Conservation (phyloP, 2,797 vertebrate species). For the Zenarchopterus dispar region DNA sequence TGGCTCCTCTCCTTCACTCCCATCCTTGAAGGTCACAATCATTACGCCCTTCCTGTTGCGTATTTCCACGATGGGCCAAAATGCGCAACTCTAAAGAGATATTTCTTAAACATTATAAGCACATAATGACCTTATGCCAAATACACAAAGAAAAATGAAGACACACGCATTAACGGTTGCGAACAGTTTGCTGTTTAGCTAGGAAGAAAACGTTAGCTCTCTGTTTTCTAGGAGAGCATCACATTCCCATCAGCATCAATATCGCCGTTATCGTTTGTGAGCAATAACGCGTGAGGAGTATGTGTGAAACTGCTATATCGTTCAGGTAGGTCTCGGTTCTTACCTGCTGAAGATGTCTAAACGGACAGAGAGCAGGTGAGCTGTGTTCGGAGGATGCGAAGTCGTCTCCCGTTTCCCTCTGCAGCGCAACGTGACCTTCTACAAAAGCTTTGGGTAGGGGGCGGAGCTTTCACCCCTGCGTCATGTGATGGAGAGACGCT, state of each 20-base stretch:
- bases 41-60: conserved; percentile 57
- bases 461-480: conserved; percentile 48
- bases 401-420: conserved; percentile 65
- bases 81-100: background rate
- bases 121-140: background rate
- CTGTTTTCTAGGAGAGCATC: conserved; percentile 27
- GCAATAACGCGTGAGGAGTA: background rate
- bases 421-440: conserved; percentile 85
- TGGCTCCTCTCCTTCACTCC: conserved; percentile 4
- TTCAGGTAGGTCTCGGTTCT: conserved; percentile 5
- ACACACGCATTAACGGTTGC: background rate
- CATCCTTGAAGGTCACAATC: conserved; percentile 69
- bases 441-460: conserved; percentile 49
- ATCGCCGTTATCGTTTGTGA: background rate
- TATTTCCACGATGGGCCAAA: conserved; percentile 20
- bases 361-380: conserved; percentile 11
- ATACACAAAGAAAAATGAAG: background rate
- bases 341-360: conserved; percentile 59
- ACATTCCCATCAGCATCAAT: conserved; percentile 15
- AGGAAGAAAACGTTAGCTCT: conserved; percentile 26
- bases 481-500: conserved; percentile 29
- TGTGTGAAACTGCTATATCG: background rate
- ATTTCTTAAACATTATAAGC: too few relatives aligned
- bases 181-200: background rate
- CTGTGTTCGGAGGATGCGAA: conserved; percentile 30